These are phyloP conservation scores for Sussaba pulchella DNA, from an alignment of 2,888 invertebrate species.

Conservation along the genomic window DNA sequence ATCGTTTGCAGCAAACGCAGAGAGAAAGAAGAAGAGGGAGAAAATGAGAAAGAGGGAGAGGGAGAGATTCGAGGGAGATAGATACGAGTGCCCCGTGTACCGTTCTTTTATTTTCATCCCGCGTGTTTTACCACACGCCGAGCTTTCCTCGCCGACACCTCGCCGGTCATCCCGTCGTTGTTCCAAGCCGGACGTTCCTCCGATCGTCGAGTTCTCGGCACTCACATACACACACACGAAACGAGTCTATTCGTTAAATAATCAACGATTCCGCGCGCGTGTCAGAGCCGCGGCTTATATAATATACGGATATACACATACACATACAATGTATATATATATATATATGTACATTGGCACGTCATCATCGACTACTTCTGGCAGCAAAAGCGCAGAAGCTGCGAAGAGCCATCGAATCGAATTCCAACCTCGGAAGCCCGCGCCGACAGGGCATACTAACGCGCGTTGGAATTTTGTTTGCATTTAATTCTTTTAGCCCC, in stretches of 20 bases:
- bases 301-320: background rate
- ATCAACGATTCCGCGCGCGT: background rate
- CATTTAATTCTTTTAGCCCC: constrained; percentile 58
- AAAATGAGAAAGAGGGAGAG: background rate
- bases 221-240: no score
- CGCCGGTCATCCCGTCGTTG: background rate
- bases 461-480: constrained; percentile 57
- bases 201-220: background rate
- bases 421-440: constrained; percentile 38
- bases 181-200: background rate
- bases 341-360: constrained; percentile 18
- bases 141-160: no score
- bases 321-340: background rate
- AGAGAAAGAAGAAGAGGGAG: background rate
- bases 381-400: constrained; percentile 51
- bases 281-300: background rate
- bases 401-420: constrained; percentile 49
- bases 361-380: constrained; percentile 22
- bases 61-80: no score
- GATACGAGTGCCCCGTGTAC: no score
- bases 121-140: no score
- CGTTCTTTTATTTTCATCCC: constrained; percentile 1
- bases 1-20: background rate
- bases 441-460: constrained; percentile 45
- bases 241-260: constrained; percentile 1